These are phyloP conservation scores for Brienomyrus longianalis DNA, from an alignment of 2,113 vertebrate genomes.

Conservation along the genomic window DNA sequence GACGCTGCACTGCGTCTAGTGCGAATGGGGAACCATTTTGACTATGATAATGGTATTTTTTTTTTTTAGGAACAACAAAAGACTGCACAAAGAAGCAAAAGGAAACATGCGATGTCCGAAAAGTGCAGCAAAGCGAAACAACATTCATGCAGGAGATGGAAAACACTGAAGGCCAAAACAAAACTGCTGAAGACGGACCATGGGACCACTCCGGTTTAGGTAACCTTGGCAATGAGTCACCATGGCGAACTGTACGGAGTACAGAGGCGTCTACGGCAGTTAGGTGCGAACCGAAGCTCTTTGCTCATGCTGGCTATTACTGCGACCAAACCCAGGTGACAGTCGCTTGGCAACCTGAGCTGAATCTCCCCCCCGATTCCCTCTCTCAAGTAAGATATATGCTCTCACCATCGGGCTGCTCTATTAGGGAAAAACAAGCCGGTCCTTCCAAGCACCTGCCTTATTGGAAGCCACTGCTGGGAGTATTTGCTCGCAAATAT, in stretches of 20 bases:
- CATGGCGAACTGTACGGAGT: background rate
- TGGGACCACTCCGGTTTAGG: background rate
- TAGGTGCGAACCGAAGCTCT: background rate
- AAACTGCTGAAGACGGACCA: background rate
- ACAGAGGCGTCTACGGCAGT: background rate
- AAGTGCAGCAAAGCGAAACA: background rate
- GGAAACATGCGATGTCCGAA: background rate
- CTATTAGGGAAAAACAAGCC: slow-evolving; percentile 52
- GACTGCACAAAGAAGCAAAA: background rate
- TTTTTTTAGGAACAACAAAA: background rate
- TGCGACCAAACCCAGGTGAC: slow-evolving; percentile 47
- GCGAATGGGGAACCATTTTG: background rate
- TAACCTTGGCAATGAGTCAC: background rate
- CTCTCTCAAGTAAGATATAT: slow-evolving; percentile 56
- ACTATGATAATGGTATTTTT: background rate
- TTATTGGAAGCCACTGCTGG: slow-evolving; percentile 56
- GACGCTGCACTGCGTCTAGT: background rate
- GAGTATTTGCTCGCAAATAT: slow-evolving; percentile 63
- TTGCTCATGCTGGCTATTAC: background rate
- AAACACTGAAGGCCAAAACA: background rate
- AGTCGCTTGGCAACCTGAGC: slow-evolving; percentile 67
- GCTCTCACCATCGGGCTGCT: slow-evolving; percentile 55
- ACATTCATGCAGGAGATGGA: background rate
- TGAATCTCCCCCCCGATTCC: slow-evolving; percentile 63
- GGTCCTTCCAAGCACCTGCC: slow-evolving; percentile 55